phyloP scores from a whole-genome alignment of 2,113 vertebrate species.

The Picathartes gymnocephalus region DNA sequence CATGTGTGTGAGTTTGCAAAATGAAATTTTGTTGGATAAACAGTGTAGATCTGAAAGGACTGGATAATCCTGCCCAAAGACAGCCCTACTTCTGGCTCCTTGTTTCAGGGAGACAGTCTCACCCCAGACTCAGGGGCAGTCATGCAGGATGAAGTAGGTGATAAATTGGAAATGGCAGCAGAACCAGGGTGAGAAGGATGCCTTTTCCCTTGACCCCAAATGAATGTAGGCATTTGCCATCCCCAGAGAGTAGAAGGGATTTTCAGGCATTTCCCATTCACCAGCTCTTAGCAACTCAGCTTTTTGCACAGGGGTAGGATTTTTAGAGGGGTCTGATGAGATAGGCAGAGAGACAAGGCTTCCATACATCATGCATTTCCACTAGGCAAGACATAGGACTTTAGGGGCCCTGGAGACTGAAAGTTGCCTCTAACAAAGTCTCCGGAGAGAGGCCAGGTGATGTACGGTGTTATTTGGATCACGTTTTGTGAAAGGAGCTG shows the following conservation, averaged over 20 bases:
- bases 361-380: not conserved
- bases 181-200: not conserved
- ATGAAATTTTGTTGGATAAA: not conserved
- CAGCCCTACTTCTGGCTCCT: not conserved
- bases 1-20: fast-evolving
- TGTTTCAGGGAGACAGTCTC: not conserved
- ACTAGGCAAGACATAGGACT: not conserved
- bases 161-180: not conserved
- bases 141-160: not conserved
- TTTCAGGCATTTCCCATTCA: not conserved
- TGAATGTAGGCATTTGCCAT: not conserved
- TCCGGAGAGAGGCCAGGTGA: not conserved
- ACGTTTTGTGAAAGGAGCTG: not conserved
- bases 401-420: not conserved
- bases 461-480: not conserved
- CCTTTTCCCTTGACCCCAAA: not conserved
- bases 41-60: not conserved
- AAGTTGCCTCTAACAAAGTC: not conserved
- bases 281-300: not conserved
- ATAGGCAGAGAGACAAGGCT: not conserved
- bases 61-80: not conserved
- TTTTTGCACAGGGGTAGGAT: not conserved
- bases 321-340: not conserved
- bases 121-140: not conserved
- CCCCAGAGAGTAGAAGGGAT: not conserved